These are phyloP conservation scores for Aotus griseimembra DNA, from an alignment of 2,797 vertebrate genomes.

Conservation along the genomic window DNA sequence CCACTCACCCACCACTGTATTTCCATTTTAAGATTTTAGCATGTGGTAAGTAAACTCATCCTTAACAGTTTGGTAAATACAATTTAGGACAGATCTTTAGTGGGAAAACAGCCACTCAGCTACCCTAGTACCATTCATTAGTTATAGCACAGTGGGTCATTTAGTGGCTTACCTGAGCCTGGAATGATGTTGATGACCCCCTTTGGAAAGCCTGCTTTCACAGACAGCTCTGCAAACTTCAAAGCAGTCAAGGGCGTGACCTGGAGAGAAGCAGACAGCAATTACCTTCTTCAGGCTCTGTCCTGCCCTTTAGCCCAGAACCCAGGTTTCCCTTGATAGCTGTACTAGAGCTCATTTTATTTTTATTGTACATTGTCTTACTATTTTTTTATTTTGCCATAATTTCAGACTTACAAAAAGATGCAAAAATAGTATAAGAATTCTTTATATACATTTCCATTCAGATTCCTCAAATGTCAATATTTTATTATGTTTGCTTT, in stretches of 20 bases:
- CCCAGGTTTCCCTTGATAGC: background rate
- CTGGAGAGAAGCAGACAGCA: conserved; percentile 81
- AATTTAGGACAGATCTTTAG: too few relatives aligned
- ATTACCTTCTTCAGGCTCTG: background rate
- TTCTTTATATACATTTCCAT: background rate
- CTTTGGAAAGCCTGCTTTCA: conserved; percentile 95
- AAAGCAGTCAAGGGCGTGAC: conserved; percentile 96
- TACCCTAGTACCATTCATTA: background rate
- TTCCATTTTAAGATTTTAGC: background rate
- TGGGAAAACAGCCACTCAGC: background rate
- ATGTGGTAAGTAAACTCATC: background rate
- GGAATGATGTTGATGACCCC: conserved; percentile 97
- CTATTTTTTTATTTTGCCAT: background rate
- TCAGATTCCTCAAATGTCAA: background rate
- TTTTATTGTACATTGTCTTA: background rate
- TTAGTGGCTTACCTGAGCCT: conserved; percentile 91
- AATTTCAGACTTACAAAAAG: background rate
- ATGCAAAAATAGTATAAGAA: background rate
- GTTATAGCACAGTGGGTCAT: background rate
- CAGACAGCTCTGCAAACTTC: conserved; percentile 97
- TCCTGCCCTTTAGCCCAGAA: background rate
- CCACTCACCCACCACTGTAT: background rate
- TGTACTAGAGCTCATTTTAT: background rate
- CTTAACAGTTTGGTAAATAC: background rate
- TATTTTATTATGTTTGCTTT: background rate